These are phyloP conservation scores for Chinchilla lanigera DNA, from an alignment of 2,113 vertebrate genomes.

Conservation along the genomic window DNA sequence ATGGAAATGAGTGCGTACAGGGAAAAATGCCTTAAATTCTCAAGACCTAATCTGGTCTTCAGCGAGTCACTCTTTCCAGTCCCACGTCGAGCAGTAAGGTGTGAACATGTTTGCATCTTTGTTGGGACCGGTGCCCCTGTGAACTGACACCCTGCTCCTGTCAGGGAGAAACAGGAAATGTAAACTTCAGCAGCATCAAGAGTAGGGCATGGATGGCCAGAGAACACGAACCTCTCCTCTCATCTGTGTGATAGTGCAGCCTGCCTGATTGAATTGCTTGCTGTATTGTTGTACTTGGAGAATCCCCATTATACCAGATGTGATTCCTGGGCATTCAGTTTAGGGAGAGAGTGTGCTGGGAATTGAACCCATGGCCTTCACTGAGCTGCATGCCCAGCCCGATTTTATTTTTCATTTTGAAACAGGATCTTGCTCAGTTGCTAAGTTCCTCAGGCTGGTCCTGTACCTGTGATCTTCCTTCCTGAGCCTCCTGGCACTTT, in stretches of 20 bases:
- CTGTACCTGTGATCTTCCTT: neutral
- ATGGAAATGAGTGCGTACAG: neutral
- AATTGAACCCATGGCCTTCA: neutral
- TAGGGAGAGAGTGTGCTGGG: neutral
- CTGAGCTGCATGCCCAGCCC: neutral
- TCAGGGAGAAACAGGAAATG: neutral
- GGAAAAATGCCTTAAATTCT: neutral
- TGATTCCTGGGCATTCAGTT: neutral
- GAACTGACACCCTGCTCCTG: neutral
- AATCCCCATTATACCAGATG: neutral
- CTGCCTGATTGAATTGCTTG: too few species aligned
- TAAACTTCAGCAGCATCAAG: neutral
- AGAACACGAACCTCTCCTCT: neutral
- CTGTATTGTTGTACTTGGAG: neutral
- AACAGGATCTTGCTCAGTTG: neutral
- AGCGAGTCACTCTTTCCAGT: neutral
- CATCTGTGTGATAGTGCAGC: rapidly evolving
- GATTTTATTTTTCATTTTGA: neutral
- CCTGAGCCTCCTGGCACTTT: neutral
- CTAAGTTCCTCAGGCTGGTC: neutral
- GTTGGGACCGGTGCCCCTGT: too few species aligned
- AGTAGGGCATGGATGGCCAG: rapidly evolving
- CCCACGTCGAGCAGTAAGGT: neutral
- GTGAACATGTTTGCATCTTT: neutral
- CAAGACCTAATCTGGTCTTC: neutral